phyloP scores from a whole-genome alignment of 2,888 invertebrate genomes.

The Troides aeacus region DNA sequence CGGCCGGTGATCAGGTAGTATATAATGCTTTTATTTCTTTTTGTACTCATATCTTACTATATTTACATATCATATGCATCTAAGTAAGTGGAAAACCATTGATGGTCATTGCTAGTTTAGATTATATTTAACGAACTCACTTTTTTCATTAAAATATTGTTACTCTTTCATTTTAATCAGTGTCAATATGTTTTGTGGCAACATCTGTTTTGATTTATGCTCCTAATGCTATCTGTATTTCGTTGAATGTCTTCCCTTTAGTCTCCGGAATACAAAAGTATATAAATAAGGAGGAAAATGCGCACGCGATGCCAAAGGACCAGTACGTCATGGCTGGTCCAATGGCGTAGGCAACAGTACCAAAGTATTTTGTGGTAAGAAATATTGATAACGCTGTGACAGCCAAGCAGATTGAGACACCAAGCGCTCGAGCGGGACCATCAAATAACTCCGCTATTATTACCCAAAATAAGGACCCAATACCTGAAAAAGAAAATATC shows the following conservation, averaged over 20 bases:
- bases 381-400: conserved; percentile 39
- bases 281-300: conserved; percentile 42
- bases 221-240: conserved; percentile 52
- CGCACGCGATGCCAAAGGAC: conserved; percentile 42
- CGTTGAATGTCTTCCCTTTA: conserved; percentile 55
- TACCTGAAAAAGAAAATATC: conserved; percentile 40
- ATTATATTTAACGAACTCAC: no score
- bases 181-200: neutral
- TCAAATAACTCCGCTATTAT: conserved; percentile 54
- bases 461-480: conserved; percentile 53
- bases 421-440: conserved; percentile 47
- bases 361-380: conserved; percentile 49
- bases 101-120: no score
- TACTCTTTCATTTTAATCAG: neutral
- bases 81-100: no score
- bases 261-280: conserved; percentile 55
- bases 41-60: no score
- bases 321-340: conserved; percentile 51
- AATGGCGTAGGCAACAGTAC: conserved; percentile 38
- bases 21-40: no score
- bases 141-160: no score
- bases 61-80: no score
- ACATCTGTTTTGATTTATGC: conserved; percentile 8
- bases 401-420: conserved; percentile 39
- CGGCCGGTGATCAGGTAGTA: no score